Evolutionary conservation across 2,888 invertebrate species (phyloP), one percentile per base, ranked within the genome.

Genomic region (Drosophila mayaguana): DNA sequence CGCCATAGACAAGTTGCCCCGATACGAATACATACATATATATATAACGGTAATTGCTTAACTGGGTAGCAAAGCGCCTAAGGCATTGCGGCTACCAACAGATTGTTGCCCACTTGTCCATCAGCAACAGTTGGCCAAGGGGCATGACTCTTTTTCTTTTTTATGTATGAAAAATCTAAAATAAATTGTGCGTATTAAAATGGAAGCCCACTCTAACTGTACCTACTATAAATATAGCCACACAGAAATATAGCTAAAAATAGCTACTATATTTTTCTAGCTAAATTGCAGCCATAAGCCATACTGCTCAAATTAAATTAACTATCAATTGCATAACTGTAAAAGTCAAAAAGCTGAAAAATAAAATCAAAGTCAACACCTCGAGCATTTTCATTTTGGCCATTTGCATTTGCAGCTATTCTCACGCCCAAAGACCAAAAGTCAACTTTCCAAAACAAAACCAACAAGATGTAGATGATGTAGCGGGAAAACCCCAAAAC

Each of bases 31-130:
- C 54, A 69, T 34, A 53, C 1, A 43, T 22, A 67, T 40, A 50
- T 42, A 48, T 11, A 62, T 78, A 87, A 74, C 88, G 88, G 80
- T 84, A 84, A 78, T 87, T 74, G 66, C 72, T 69, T 64, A 77
- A 68, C 77, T 63, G 45, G 45, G 65, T 65, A 56, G 57, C 76
- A 50, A 46, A 62, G 45, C 54, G 59, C 67, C 67, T 6, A 20
- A 34, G 45, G 65, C 65, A 28, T 8, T 36, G 40, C 43, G 54
- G 45, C 57, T 61, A 45, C 55, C 55, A 59, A n/a, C 55, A 34
- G 56, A 55, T 61, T 66, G 32, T 28, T 62, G 42, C 36, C n/a
- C 25, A 32, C 67, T 40, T 40, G 65, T 42, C 61, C 43, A 53
- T 54, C 73, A 61, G 63, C 73, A 63, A 72, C 80, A 61, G 68